Conservation (phyloP, 2,888 invertebrate species). For the Epiblema foenella region DNA sequence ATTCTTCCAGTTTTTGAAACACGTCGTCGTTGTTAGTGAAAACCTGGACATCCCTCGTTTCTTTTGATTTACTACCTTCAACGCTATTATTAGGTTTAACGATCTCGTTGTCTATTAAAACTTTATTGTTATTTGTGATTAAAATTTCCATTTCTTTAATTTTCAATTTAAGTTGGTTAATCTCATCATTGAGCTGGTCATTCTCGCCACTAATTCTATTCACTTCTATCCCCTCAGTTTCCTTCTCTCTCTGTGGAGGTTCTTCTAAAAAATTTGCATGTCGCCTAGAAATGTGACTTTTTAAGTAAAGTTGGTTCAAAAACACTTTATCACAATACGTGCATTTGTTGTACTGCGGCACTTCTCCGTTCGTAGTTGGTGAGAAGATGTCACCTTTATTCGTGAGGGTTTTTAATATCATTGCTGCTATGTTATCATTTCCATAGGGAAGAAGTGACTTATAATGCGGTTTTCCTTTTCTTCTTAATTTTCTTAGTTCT, state of each 20-base stretch:
- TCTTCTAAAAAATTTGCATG: constrained; percentile 76
- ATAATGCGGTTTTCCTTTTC: constrained; percentile 70
- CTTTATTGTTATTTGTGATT: constrained; percentile 55
- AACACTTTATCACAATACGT: constrained; percentile 88
- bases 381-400: constrained; percentile 70
- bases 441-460: constrained; percentile 69
- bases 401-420: constrained; percentile 76
- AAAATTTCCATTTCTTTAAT: constrained; percentile 76
- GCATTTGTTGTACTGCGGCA: constrained; percentile 84
- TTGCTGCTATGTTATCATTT: constrained; percentile 77
- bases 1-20: constrained; percentile 76
- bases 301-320: constrained; percentile 86
- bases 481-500: constrained; percentile 79
- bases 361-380: constrained; percentile 60
- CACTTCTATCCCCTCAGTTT: constrained; percentile 47
- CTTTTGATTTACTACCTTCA: constrained; percentile 49
- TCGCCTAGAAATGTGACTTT: constrained; percentile 86
- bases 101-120: constrained; percentile 37
- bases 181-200: constrained; percentile 82
- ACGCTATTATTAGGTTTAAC: constrained; percentile 39
- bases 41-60: constrained; percentile 69
- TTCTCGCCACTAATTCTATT: constrained; percentile 75
- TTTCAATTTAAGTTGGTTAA: constrained; percentile 76
- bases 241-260: constrained; percentile 64
- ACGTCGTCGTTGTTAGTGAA: constrained; percentile 66